Evolutionary conservation across 2,888 invertebrate species (phyloP), one percentile per base, ranked within the genome.

Genomic region (Bhutanitis thaidina): DNA sequence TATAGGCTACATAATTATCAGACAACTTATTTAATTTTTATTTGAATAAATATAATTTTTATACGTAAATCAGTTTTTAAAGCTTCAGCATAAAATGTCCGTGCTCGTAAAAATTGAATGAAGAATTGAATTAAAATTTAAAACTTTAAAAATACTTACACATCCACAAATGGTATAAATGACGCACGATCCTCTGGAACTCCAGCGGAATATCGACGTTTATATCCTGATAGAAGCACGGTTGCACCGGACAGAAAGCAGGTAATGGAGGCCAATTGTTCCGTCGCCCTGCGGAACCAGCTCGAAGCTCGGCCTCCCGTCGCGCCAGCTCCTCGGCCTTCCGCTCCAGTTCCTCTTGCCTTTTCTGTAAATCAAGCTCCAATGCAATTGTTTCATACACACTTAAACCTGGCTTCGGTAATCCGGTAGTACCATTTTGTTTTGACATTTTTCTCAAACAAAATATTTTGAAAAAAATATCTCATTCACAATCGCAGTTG

Each of bases 231-330:
- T 99, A 99, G 90, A 99, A 99, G 82, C 99, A 99, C 0, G 99
- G 99, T 76, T 98, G 97, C 56, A 98, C 92, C 54, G 97, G 98
- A 67, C 96, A 96, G 71, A 95, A 94, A 47, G 95, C 93, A 0
- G 99, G 99, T 58, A 99, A 82, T 0, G 99, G 99, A 1, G 99
- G 99, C 98, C 98, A 99, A 88, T 99, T 99, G 81, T 99, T 98
- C 63, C 95, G 92, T 62, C 97, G 85, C 5, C 93, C 92, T 34
- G 93, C 92, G 0, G 84, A 86, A 9, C 91, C 91, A 13, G 92
- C 90, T 34, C 93, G 83, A 60, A 98, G 90, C 80, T 97, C 97
- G 61, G 97, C 96, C 78, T 98, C 97, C 67, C 96, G 92, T 61
- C 96, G 91, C 52, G 96, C 95, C 55, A 98, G 77, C 77, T 97